These are phyloP conservation scores for Ditylenchus weischeri DNA, from an alignment of 2,888 invertebrate species.

Conservation along the genomic window DNA sequence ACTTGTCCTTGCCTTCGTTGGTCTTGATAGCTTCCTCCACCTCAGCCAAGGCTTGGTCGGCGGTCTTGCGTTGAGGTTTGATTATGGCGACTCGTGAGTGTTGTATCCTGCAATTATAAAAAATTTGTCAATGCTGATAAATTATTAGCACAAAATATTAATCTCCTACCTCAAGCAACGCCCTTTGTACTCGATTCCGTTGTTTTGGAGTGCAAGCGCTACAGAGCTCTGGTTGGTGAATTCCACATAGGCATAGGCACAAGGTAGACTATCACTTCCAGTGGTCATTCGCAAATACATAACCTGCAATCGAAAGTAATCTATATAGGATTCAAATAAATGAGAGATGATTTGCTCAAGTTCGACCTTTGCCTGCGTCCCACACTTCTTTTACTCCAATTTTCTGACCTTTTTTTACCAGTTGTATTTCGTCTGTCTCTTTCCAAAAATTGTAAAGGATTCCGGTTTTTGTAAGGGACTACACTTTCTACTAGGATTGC, in stretches of 20 bases:
- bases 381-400: too few species aligned
- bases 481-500: too few species aligned
- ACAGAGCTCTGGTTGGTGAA: slow-evolving; percentile 87
- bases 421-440: too few species aligned
- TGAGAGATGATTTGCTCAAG: too few species aligned
- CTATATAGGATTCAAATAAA: slow-evolving; percentile 8
- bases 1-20: slow-evolving; percentile 23
- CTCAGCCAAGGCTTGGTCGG: slow-evolving; percentile 88
- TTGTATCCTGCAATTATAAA: slow-evolving; percentile 69
- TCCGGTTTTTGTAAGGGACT: too few species aligned
- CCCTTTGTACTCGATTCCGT: slow-evolving; percentile 74
- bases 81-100: slow-evolving; percentile 87
- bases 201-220: slow-evolving; percentile 76
- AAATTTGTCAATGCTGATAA: neutral
- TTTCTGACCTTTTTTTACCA: too few species aligned
- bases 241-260: slow-evolving; percentile 79
- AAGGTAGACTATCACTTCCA: slow-evolving; percentile 69
- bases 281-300: slow-evolving; percentile 84
- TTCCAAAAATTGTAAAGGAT: too few species aligned
- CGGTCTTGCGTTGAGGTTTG: slow-evolving; percentile 84
- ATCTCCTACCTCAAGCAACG: slow-evolving; percentile 30
- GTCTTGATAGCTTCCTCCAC: slow-evolving; percentile 83
- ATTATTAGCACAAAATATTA: neutral
- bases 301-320: slow-evolving; percentile 66
- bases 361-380: too few species aligned